Evolutionary conservation across 2,888 invertebrate genomes (phyloP), one percentile per base, ranked within the genome.

Genomic region (Mystacides longicornis): DNA sequence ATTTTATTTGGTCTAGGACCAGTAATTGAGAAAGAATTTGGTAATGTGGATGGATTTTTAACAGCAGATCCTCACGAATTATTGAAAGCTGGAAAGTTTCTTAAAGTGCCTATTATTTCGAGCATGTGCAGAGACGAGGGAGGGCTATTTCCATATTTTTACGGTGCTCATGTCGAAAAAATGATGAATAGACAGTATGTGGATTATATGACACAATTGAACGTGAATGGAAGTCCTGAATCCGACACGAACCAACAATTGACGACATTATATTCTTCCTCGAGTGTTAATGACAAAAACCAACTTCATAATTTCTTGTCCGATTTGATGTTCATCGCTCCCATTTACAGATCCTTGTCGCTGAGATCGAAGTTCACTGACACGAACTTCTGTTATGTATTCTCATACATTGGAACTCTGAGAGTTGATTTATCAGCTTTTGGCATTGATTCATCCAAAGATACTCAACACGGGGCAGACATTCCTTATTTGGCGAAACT

Each of bases 91-190:
- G 70, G 70, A 14, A 66, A 66, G 37, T 71, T 72, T 27, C 65
- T 74, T 19, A 68, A 73, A 0, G 75, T 78, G 3, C 80, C 82
- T 1, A 65, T 73, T 0, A 71, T 81, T 3, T 69, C 78, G 60
- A 81, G 82, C 0, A 66, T 80, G 1, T 81, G 76, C 51, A 78
- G 79, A 0, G 77, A 75, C 0, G 82, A 82, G 67, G 81, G 80
- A 0, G 60, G 80, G 1, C 70, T 75, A 0, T 50, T 58, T 18
- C 51, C 49, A 47, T 21, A 19, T 14, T 48, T 53, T 14, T 55
- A 55, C 19, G 55, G 42, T 16, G 31, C n/a, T 2, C 43, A 48
- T 21, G 16, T 51, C 14, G 7, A 37, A 21, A 49, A 53, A 5
- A 21, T 56, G 23, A 51, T 23, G n/a, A 11, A 49, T 7, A 16